A percentile compares a stretch with the other conserved stretches of the same genome.
Conservation (phyloP, 2,888 invertebrate genomes). For the Cephalotes varians region DNA sequence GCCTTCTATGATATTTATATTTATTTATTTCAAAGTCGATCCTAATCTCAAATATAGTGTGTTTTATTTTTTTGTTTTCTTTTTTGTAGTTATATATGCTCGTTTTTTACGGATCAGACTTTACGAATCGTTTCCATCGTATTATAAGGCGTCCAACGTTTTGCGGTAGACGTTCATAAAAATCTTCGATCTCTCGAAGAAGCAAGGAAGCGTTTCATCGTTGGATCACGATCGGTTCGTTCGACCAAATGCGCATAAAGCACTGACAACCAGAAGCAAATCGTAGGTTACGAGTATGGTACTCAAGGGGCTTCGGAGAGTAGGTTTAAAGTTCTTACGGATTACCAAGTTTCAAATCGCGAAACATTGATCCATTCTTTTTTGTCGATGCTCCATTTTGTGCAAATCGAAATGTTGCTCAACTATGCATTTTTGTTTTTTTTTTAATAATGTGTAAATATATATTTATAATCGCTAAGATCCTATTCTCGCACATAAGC, state of each 20-base stretch:
- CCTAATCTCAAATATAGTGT: too few relatives aligned
- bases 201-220: conserved; percentile 47
- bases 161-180: conserved; percentile 10
- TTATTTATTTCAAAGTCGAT: too few relatives aligned
- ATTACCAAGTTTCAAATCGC: neutral
- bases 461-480: neutral
- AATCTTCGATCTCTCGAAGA: conserved; percentile 11
- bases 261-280: conserved; percentile 30
- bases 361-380: neutral
- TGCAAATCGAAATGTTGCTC: neutral
- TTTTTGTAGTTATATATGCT: too few relatives aligned
- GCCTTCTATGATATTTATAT: too few relatives aligned
- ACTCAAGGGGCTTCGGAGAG: conserved; percentile 15
- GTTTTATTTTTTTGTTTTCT: too few relatives aligned
- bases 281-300: conserved; percentile 23
- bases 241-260: conserved; percentile 50
- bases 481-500: neutral
- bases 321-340: neutral
- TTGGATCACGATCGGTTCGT: conserved; percentile 51
- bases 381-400: neutral
- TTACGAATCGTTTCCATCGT: conserved; percentile 16
- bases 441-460: neutral
- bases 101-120: neutral
- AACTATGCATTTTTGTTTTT: neutral
- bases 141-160: neutral